Base-by-base conservation (phyloP, 1,140 invertebrate species). In the Bombus haemorrhoidalis region DNA sequence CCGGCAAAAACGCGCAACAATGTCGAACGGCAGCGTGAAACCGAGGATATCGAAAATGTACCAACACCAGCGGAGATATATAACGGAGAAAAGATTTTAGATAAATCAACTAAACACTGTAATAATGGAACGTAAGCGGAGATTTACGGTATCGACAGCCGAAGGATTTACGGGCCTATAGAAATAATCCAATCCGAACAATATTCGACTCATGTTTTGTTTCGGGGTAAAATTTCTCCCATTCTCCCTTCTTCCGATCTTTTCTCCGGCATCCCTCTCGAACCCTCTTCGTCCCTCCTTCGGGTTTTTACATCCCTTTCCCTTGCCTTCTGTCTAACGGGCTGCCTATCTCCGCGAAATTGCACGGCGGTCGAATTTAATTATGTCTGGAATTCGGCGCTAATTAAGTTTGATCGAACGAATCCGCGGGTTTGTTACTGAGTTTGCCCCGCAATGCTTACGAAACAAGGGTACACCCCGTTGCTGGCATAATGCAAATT, bases 371-470 rank as follows among this genome's bases (percentile, higher is more conserved):
- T 93, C 87, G 93, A 92, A 94, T 94, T 94, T 93, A 94, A 94
- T 94, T 94, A 94, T 93, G 90, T 93, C 92, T 93, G 93, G 93
- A 94, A 94, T 94, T 93, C 90, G 90, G 91, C 92, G 93, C 92
- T 94, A 94, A 94, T 94, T 94, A 93, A 94, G 93, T 94, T 94
- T 93, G 93, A 94, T 94, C 94, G 93, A 94, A 94, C 94, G 94
- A 94, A 93, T 94, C 90, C 92, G 92, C 91, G 91, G 92, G 92
- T 93, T 93, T 93, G 93, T 93, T 93, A 91, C 92, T 73, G 91
- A 93, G 91, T 94, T 93, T 91, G 92, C 91, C 90, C 90, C 91
- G 90, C 89, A 91, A 93, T 93, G 90, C 91, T 92, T 92, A 92
- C 91, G 91, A 94, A 93, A 93, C 92, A 93, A 92, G 92, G 90